Evolutionary conservation across 2,113 vertebrate genomes (phyloP).

Genomic region (Vimba vimba): DNA sequence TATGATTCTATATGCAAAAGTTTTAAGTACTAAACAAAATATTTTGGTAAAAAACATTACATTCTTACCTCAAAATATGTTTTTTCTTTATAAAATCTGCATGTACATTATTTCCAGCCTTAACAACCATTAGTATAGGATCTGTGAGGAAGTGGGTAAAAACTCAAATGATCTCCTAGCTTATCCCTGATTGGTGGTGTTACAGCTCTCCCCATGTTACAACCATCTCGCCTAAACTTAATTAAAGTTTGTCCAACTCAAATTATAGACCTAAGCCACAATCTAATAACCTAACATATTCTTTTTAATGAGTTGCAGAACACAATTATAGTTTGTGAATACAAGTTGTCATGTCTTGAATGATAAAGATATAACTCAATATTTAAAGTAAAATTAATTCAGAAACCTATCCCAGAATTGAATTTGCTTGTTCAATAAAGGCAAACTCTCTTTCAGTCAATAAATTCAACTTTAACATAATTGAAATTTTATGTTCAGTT

Average conservation of each 20-base stretch:
- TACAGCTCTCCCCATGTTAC: no score
- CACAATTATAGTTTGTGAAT: neutral
- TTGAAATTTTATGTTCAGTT: neutral
- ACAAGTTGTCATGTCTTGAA: neutral
- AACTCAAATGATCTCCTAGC: no score
- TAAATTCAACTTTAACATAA: neutral
- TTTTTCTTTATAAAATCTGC: no score
- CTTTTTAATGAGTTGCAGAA: neutral
- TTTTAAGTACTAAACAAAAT: no score
- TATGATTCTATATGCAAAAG: no score
- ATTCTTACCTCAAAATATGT: no score
- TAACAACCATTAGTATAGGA: no score
- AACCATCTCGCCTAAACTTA: neutral
- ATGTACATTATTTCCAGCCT: no score
- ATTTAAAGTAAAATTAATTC: neutral
- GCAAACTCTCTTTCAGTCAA: neutral
- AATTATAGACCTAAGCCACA: neutral
- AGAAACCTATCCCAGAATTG: neutral
- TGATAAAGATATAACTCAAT: neutral
- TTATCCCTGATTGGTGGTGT: no score
- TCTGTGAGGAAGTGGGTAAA: no score
- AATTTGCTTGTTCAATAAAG: neutral
- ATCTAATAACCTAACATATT: neutral
- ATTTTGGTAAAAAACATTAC: no score
- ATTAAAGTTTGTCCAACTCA: constrained; percentile 1